These are phyloP conservation scores for Polydrusus tereticollis DNA, from an alignment of 2,888 invertebrate species.

Conservation along the genomic window DNA sequence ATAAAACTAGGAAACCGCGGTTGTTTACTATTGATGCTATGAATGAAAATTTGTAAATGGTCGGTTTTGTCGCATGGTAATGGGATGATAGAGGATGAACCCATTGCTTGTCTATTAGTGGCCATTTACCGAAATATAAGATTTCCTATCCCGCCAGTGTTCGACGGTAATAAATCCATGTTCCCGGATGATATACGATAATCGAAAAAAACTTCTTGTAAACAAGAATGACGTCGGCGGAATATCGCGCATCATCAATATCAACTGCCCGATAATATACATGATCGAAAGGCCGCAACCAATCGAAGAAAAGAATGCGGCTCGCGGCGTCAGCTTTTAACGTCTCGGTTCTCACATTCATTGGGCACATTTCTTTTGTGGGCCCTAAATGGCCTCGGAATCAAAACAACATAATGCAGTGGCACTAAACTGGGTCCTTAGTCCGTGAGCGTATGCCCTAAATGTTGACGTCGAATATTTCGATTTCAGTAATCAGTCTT, in stretches of 20 bases:
- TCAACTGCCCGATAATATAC: conserved; percentile 13
- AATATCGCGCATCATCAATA: conserved; percentile 26
- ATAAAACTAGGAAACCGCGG: too few species aligned
- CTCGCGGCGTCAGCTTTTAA: conserved; percentile 42
- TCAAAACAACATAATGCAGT: conserved; percentile 41
- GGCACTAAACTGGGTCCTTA: conserved; percentile 28
- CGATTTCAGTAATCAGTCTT: too few species aligned
- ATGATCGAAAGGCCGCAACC: not conserved
- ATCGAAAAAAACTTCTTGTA: not conserved
- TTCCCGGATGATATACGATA: not conserved
- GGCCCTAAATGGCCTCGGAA: conserved; percentile 41
- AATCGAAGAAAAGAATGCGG: conserved; percentile 36
- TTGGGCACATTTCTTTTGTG: conserved; percentile 42
- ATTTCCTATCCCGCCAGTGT: not conserved
- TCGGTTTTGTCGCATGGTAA: too few species aligned
- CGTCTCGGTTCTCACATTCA: conserved; percentile 45
- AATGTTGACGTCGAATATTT: too few species aligned
- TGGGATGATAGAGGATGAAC: too few species aligned
- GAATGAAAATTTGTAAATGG: too few species aligned
- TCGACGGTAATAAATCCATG: not conserved
- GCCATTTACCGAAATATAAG: too few species aligned
- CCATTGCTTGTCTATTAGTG: too few species aligned
- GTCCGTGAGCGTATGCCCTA: conserved; percentile 18
- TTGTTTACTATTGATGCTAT: too few species aligned
- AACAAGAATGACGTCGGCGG: conserved; percentile 23